Evolutionary conservation across 1,140 invertebrate species (phyloP).

Genomic region (Drosophila lowei): DNA sequence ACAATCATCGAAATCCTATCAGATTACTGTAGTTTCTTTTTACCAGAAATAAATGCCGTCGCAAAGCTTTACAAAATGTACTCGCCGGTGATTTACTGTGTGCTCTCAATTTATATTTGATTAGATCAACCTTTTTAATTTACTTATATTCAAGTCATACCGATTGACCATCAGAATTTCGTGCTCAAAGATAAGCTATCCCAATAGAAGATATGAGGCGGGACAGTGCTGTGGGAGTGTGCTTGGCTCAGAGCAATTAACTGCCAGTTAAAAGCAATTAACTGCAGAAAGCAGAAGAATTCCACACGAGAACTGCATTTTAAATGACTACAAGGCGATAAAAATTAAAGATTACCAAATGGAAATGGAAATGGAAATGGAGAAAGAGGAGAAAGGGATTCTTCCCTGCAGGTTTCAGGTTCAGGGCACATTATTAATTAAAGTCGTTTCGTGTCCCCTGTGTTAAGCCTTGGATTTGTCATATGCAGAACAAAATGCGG

Average conservation of each 20-base stretch:
- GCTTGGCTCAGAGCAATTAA: constrained; percentile 39
- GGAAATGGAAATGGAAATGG: no score
- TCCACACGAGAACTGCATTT: constrained; percentile 59
- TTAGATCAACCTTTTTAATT: no score
- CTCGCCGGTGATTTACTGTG: no score
- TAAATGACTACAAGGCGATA: constrained; percentile 68
- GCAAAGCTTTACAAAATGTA: no score
- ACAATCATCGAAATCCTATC: no score
- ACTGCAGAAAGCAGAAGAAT: constrained; percentile 16
- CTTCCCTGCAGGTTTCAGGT: background rate
- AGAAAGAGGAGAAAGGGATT: background rate
- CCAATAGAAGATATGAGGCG: no score
- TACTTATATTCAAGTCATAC: no score
- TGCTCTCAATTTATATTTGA: no score
- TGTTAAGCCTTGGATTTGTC: constrained; percentile 63
- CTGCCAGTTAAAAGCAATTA: constrained; percentile 61
- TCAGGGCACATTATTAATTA: constrained; percentile 52
- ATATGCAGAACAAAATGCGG: constrained; percentile 43
- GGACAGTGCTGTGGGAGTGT: background rate
- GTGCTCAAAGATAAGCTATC: no score
- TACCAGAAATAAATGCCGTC: no score
- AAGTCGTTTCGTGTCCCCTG: constrained; percentile 13
- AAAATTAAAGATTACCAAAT: constrained; percentile 63
- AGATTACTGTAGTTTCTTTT: no score
- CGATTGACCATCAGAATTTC: no score